Percentiles rank a stretch among this genome's conserved stretches.
Evolutionary conservation across 30 jellyfish, hydroid and myxozoan species (phyloP).

Genomic region (Cassiopea xamachana): DNA sequence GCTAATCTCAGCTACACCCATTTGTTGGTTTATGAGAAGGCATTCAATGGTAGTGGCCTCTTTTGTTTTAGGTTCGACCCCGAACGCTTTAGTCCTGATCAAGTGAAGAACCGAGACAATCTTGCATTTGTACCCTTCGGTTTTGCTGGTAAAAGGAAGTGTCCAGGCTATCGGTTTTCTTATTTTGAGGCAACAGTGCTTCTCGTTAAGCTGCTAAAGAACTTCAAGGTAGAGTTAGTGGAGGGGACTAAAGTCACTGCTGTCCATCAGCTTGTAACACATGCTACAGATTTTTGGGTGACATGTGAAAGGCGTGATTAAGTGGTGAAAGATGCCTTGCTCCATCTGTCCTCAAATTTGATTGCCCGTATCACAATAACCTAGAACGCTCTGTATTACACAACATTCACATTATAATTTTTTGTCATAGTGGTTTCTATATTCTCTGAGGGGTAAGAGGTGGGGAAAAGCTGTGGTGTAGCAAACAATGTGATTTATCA

Average conservation of each 20-base stretch:
- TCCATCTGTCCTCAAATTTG: too few relatives aligned
- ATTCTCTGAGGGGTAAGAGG: too few relatives aligned
- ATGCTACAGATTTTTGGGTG: slow-evolving; percentile 80
- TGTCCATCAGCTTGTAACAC: slow-evolving; percentile 67
- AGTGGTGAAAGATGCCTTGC: not conserved
- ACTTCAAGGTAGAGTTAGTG: slow-evolving; percentile 72
- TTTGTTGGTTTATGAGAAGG: not conserved
- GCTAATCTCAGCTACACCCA: too few relatives aligned
- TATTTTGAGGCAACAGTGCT: slow-evolving; percentile 71
- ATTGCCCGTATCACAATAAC: too few relatives aligned
- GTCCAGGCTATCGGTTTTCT: slow-evolving; percentile 93
- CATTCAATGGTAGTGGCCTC: not conserved
- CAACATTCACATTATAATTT: too few relatives aligned
- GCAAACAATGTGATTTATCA: too few relatives aligned
- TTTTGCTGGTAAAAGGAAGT: slow-evolving; percentile 93
- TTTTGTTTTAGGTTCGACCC: slow-evolving; percentile 82
- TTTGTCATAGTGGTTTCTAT: too few relatives aligned
- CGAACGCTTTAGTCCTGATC: slow-evolving; percentile 82
- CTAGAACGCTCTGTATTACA: too few relatives aligned
- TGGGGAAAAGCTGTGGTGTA: too few relatives aligned
- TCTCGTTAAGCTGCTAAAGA: slow-evolving; percentile 62
- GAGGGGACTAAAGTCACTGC: slow-evolving; percentile 52
- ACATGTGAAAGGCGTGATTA: slow-evolving; percentile 51
- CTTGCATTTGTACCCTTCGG: slow-evolving; percentile 92
- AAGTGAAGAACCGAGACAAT: slow-evolving; percentile 53